Conservation (phyloP, 2,113 vertebrate species). For the Zosterops pallidus region DNA sequence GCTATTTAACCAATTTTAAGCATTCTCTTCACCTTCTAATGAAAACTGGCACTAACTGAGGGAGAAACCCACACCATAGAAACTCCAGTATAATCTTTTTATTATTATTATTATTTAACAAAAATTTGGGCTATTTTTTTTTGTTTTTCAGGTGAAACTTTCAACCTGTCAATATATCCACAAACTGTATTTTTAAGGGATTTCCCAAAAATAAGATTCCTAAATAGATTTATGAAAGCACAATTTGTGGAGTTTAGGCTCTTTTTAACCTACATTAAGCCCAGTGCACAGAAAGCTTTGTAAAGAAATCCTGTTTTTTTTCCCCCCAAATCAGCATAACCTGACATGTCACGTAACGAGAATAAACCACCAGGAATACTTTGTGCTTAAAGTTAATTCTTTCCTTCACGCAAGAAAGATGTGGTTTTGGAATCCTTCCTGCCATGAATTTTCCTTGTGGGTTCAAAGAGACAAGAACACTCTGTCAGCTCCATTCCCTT, state of each 20-base stretch:
- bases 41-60: not conserved
- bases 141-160: not conserved
- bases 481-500: not conserved
- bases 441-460: not conserved
- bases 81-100: not conserved
- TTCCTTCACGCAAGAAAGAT: not conserved
- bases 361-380: constrained; percentile 65
- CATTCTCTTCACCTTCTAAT: not conserved
- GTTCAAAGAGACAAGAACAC: not conserved
- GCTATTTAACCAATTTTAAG: not conserved
- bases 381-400: constrained; percentile 62
- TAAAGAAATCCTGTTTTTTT: constrained; percentile 33
- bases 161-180: not conserved
- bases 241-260: not conserved
- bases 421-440: not conserved
- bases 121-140: not conserved
- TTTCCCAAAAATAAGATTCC: not conserved
- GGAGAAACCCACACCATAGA: accelerated
- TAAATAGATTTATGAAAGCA: not conserved
- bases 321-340: constrained; percentile 41
- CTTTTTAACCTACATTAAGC: constrained; percentile 1
- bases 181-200: not conserved
- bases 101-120: not conserved
- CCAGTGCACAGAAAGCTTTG: constrained; percentile 14
- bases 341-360: constrained; percentile 21